These are phyloP conservation scores for Staurois parvus DNA, from an alignment of 2,797 vertebrate species.

Conservation along the genomic window DNA sequence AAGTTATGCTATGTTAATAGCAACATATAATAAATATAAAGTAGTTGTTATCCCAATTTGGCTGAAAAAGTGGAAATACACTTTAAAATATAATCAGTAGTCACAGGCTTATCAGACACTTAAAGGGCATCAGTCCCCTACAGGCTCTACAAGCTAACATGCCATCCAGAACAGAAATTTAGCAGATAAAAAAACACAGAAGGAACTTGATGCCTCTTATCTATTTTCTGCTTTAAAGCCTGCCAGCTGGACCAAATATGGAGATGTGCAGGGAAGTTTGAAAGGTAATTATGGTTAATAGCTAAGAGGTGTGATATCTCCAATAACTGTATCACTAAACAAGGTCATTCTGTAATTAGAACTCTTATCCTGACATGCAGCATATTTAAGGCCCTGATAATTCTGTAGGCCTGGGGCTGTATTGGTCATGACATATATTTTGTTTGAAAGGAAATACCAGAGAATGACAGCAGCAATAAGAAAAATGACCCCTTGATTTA, in stretches of 20 bases:
- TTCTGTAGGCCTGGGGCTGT: not conserved
- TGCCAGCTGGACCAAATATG: conserved; percentile 32
- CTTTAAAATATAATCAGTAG: not conserved
- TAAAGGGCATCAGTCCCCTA: conserved; percentile 32
- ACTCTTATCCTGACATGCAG: conserved; percentile 24
- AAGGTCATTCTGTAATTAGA: not conserved
- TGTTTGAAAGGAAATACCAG: not conserved
- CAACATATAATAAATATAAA: too few species aligned
- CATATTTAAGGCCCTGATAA: conserved; percentile 2
- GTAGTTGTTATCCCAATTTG: too few species aligned
- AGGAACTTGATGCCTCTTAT: conserved; percentile 33
- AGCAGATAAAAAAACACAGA: conserved; percentile 27
- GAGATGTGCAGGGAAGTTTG: not conserved
- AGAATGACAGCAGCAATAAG: not conserved
- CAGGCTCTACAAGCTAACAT: conserved; percentile 11
- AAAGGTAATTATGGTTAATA: not conserved
- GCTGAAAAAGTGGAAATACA: too few species aligned
- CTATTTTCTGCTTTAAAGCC: not conserved
- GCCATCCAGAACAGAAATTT: not conserved
- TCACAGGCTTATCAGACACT: conserved; percentile 19
- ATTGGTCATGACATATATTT: not conserved
- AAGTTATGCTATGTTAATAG: too few species aligned
- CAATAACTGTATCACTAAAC: not conserved
- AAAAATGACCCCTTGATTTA: not conserved
- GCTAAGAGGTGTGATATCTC: not conserved